phyloP scores from a whole-genome alignment of 2,113 vertebrate species.

The Crotophaga sulcirostris region DNA sequence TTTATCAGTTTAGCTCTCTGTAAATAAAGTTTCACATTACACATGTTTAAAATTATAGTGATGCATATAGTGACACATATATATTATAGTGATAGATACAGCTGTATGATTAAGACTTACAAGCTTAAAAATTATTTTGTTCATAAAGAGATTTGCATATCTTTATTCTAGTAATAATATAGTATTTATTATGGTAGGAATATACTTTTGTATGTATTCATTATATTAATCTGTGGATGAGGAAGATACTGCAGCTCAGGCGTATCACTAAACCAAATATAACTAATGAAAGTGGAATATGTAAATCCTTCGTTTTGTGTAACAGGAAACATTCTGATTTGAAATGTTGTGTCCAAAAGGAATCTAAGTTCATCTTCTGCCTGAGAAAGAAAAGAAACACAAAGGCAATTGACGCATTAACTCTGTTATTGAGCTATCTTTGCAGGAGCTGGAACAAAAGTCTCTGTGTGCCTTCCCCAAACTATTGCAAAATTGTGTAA shows the following conservation, averaged over 20 bases:
- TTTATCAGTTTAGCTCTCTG: background rate
- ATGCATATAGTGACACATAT: too few species aligned
- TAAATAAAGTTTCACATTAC: background rate
- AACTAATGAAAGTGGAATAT: background rate
- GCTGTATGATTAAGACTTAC: background rate
- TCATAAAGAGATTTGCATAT: background rate
- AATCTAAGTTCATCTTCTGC: background rate
- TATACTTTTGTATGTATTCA: background rate
- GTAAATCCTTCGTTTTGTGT: background rate
- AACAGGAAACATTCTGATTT: background rate
- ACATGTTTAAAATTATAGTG: background rate
- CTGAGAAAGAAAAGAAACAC: background rate
- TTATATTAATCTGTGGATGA: background rate
- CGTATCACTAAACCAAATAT: background rate
- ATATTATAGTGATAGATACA: background rate
- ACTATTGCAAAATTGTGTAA: background rate
- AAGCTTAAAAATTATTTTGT: background rate
- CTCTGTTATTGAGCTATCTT: background rate
- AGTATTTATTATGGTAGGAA: background rate
- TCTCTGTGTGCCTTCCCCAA: background rate
- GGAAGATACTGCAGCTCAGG: background rate
- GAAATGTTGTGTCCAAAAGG: background rate
- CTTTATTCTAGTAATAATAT: background rate
- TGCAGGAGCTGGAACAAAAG: background rate
- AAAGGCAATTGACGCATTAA: background rate